Evolutionary conservation across 2,797 vertebrate species (phyloP).

Genomic region (Oryzias sinensis): DNA sequence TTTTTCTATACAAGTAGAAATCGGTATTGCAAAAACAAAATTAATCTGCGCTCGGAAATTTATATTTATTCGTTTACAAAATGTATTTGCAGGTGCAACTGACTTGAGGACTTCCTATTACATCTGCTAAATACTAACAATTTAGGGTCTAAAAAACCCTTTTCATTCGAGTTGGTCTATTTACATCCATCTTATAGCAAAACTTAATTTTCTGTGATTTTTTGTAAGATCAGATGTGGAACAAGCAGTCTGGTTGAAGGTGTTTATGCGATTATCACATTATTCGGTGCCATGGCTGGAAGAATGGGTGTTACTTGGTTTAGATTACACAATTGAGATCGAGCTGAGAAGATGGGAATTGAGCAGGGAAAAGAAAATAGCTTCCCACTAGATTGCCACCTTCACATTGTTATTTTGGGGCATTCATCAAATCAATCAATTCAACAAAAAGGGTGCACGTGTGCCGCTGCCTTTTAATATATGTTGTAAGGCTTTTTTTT

Average conservation of each 20-base stretch:
- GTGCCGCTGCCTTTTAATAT: constrained; percentile 1
- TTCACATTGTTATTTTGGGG: constrained; percentile 59
- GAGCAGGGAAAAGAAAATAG: constrained; percentile 78
- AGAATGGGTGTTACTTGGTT: constrained; percentile 54
- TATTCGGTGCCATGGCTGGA: constrained; percentile 23
- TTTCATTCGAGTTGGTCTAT: constrained; percentile 7
- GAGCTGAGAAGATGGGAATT: constrained; percentile 79
- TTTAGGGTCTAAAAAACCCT: constrained; percentile 14
- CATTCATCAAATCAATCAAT: constrained; percentile 59
- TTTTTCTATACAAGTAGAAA: too few species aligned
- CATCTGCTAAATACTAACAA: not conserved
- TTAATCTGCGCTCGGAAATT: too few species aligned
- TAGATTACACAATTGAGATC: constrained; percentile 71
- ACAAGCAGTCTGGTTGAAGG: constrained; percentile 15
- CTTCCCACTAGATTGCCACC: constrained; percentile 59
- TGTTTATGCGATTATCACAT: constrained; percentile 65
- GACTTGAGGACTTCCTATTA: too few species aligned
- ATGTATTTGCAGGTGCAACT: too few species aligned
- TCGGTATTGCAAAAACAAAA: too few species aligned
- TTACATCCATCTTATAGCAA: too few species aligned
- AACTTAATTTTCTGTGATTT: constrained; percentile 17
- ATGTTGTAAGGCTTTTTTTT: not conserved
- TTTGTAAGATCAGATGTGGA: constrained; percentile 19
- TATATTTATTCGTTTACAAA: too few species aligned
- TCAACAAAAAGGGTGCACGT: constrained; percentile 38